Conservation (phyloP, 1,140 invertebrate species). For the Chlorops oryzae region DNA sequence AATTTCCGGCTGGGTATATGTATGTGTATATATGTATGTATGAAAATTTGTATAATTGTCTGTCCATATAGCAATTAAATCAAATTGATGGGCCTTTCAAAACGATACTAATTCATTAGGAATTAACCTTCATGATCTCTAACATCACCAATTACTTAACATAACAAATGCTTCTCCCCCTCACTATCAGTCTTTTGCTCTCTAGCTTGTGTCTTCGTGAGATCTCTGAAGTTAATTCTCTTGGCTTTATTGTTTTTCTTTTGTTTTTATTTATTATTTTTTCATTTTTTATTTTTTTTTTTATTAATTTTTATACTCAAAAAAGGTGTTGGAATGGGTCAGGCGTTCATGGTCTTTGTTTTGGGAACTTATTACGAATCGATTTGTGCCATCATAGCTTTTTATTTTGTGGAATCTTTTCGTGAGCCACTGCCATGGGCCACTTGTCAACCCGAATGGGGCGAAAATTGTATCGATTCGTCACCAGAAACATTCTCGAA, state of each 20-base stretch:
- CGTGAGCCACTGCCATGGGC: constrained; percentile 57
- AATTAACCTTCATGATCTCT: no score
- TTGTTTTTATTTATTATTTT: not conserved
- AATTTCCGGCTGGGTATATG: no score
- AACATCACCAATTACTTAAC: no score
- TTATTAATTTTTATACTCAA: not conserved
- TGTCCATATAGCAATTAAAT: no score
- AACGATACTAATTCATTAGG: no score
- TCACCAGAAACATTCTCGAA: not conserved
- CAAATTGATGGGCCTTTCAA: no score
- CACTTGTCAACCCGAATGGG: constrained; percentile 58
- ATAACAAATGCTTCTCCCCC: no score
- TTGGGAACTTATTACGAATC: constrained; percentile 64
- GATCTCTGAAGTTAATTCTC: no score
- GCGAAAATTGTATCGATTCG: constrained; percentile 33
- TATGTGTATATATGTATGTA: no score
- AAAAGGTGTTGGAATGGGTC: constrained; percentile 69
- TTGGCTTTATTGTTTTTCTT: not conserved
- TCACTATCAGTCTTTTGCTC: no score
- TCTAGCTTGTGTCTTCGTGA: no score
- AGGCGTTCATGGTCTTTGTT: constrained; percentile 64
- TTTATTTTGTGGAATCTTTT: constrained; percentile 61
- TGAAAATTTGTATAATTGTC: no score
- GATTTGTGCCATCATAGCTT: constrained; percentile 68
- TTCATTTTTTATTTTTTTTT: not conserved